Conservation (phyloP, 2,113 vertebrate genomes). For the Salvator merianae region DNA sequence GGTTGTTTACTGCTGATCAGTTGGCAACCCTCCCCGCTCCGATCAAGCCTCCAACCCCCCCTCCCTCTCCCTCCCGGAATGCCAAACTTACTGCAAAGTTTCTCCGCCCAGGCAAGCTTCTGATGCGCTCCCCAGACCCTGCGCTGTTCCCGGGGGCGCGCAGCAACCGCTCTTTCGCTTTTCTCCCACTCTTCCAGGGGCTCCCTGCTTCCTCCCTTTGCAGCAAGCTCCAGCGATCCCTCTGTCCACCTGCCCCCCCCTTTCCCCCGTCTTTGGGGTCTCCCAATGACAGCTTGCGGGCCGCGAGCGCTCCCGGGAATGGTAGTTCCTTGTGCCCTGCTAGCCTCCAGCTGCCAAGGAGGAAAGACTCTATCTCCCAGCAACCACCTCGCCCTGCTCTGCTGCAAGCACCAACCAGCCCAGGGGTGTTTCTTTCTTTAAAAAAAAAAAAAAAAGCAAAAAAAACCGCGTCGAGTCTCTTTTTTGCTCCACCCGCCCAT, state of each 20-base stretch:
- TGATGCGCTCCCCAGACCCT: too few species aligned
- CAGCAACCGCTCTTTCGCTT: neutral
- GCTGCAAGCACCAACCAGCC: neutral
- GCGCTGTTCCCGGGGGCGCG: neutral
- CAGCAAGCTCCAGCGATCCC: neutral
- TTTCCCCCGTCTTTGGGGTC: too few species aligned
- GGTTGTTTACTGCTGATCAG: too few species aligned
- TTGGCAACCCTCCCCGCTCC: neutral
- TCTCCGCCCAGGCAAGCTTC: neutral
- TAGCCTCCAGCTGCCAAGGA: too few species aligned
- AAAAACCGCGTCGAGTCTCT: too few species aligned
- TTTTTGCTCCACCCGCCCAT: neutral
- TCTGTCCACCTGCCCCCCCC: neutral
- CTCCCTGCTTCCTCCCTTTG: neutral
- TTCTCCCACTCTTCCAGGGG: neutral
- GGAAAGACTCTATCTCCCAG: neutral
- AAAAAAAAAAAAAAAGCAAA: too few species aligned
- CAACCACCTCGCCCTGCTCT: neutral
- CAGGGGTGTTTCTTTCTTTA: neutral
- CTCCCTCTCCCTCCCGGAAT: constrained; percentile 9
- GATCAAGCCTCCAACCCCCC: neutral
- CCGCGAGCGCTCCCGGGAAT: neutral
- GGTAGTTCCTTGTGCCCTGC: neutral
- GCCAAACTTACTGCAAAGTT: constrained; percentile 17
- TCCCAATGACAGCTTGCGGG: neutral